Conservation (phyloP, 2,797 vertebrate genomes). For the Peromyscus eremicus region DNA sequence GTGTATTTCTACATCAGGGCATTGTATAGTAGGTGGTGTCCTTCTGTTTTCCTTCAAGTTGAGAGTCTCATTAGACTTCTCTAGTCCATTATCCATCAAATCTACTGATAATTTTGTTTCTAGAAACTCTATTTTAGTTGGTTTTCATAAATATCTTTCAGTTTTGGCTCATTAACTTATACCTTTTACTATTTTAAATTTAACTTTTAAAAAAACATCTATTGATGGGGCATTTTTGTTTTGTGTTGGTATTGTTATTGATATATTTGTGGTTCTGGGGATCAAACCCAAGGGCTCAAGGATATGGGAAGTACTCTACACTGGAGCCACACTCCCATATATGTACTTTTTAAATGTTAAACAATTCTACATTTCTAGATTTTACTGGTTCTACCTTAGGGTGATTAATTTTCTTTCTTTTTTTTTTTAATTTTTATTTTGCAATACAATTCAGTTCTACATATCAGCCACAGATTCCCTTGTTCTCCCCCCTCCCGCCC, state of each 20-base stretch:
- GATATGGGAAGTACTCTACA: too few species aligned
- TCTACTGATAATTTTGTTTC: neutral
- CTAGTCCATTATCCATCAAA: neutral
- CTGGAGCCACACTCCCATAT: neutral
- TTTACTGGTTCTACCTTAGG: neutral
- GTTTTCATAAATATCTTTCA: neutral
- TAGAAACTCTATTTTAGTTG: conserved; percentile 7
- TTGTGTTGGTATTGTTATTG: neutral
- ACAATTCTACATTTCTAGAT: neutral
- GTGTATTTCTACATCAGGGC: neutral
- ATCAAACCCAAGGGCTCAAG: neutral
- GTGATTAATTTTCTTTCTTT: neutral
- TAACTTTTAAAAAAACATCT: neutral
- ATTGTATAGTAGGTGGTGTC: neutral
- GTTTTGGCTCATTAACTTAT: neutral
- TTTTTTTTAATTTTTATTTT: too few species aligned
- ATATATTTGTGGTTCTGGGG: neutral
- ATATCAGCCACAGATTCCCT: too few species aligned
- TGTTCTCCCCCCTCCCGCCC: too few species aligned
- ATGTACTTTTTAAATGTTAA: neutral
- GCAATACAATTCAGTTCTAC: too few species aligned
- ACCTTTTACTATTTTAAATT: neutral
- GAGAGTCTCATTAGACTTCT: neutral
- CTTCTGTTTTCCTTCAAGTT: neutral
- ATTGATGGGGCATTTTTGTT: neutral